Conservation (phyloP, 1,140 invertebrate genomes). For the Lepidotrigona ventralis region DNA sequence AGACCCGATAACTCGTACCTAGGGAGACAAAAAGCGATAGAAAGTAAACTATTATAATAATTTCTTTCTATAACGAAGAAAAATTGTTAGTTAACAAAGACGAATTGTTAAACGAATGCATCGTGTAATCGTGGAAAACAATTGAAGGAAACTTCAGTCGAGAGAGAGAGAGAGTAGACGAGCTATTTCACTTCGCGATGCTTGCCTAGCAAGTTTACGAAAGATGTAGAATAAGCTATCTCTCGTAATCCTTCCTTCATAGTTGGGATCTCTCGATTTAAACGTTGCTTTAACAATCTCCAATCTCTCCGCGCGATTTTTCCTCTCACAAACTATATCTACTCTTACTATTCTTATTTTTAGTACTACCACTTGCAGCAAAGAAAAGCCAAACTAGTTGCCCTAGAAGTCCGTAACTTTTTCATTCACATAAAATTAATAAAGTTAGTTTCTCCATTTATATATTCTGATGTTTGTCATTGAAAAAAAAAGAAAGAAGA, state of each 20-base stretch:
- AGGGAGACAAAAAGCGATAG: no score
- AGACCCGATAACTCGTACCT: no score
- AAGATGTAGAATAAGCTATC: neutral
- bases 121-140: neutral
- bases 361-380: no score
- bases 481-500: no score
- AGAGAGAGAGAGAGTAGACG: neutral
- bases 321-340: neutral
- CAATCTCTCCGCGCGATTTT: neutral
- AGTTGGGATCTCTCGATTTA: neutral
- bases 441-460: no score
- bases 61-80: no score
- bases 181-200: neutral
- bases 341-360: no score
- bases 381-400: no score
- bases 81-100: neutral
- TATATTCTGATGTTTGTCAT: no score
- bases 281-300: neutral
- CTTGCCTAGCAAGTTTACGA: neutral
- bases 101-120: neutral
- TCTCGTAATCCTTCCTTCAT: neutral
- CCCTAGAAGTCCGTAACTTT: no score
- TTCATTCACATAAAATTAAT: no score
- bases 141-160: neutral
- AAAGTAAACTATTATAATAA: no score